Conservation (phyloP, 2,888 invertebrate species). For the Leptarthrus brevirostris region DNA sequence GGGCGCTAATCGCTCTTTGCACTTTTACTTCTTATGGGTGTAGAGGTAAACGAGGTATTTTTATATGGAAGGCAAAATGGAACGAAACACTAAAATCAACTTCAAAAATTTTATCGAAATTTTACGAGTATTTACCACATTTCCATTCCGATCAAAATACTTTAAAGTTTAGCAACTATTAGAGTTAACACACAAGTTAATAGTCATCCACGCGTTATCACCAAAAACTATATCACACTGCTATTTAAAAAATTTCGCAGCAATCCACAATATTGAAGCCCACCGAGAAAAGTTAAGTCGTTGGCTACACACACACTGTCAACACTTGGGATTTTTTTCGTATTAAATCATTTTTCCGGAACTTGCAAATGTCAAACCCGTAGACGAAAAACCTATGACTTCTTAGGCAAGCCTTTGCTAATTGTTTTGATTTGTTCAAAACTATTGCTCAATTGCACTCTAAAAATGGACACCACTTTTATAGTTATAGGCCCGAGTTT, state of each 20-base stretch:
- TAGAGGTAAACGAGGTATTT: constrained; percentile 28
- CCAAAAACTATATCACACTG: no score
- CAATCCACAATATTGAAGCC: not conserved
- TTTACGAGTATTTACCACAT: no score
- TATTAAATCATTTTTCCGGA: constrained; percentile 28
- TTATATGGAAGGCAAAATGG: constrained; percentile 28
- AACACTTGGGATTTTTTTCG: constrained; percentile 3
- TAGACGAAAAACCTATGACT: not conserved
- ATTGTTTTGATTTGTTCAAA: not conserved
- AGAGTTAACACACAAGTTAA: no score
- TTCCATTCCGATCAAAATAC: no score
- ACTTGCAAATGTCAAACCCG: constrained; percentile 24
- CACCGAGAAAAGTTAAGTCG: constrained; percentile 20
- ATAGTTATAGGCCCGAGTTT: constrained; percentile 28
- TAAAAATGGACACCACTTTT: constrained; percentile 27
- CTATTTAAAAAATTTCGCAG: no score
- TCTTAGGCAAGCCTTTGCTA: not conserved
- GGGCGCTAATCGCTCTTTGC: constrained; percentile 32
- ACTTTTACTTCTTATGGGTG: constrained; percentile 39
- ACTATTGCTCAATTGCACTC: constrained; percentile 17
- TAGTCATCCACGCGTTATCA: no score
- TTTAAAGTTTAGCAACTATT: no score
- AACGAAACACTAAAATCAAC: constrained; percentile 17
- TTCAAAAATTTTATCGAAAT: no score
- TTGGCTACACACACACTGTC: constrained; percentile 13